Evolutionary conservation across 2,113 vertebrate genomes (phyloP).

Genomic region (Nematolebias whitei): DNA sequence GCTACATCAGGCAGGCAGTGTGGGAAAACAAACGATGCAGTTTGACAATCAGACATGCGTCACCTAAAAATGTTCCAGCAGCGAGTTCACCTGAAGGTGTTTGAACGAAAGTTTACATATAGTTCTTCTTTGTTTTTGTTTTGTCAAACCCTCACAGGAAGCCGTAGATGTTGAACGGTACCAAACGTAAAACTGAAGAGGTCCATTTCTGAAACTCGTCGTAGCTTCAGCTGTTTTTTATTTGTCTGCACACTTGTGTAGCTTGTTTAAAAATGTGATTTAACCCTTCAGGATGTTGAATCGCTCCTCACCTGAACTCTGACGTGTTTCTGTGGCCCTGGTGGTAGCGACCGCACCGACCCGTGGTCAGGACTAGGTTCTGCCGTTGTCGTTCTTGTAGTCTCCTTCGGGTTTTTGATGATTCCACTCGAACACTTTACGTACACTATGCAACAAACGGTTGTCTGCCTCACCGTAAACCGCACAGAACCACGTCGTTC

Average conservation of each 20-base stretch:
- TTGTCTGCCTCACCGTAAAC: constrained; percentile 53
- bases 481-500: constrained; percentile 18
- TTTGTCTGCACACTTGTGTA: not conserved
- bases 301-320: constrained; percentile 7
- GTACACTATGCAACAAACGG: constrained; percentile 68
- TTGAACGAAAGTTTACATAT: no score
- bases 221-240: not conserved
- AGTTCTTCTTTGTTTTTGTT: not conserved
- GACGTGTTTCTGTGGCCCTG: not conserved
- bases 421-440: constrained; percentile 55
- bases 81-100: no score
- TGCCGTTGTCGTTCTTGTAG: not conserved
- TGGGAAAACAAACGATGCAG: no score
- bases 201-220: not conserved
- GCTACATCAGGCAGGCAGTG: no score
- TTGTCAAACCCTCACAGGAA: not conserved
- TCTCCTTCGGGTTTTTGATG: not conserved
- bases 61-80: no score
- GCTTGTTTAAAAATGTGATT: not conserved
- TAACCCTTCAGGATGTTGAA: not conserved
- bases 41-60: no score
- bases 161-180: constrained; percentile 4
- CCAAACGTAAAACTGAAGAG: constrained; percentile 1
- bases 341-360: not conserved
- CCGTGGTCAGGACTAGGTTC: no score